Evolutionary conservation across 2,113 vertebrate genomes (phyloP), one percentile per base, ranked within the genome.

Genomic region (Ophthalmolycus amberensis): DNA sequence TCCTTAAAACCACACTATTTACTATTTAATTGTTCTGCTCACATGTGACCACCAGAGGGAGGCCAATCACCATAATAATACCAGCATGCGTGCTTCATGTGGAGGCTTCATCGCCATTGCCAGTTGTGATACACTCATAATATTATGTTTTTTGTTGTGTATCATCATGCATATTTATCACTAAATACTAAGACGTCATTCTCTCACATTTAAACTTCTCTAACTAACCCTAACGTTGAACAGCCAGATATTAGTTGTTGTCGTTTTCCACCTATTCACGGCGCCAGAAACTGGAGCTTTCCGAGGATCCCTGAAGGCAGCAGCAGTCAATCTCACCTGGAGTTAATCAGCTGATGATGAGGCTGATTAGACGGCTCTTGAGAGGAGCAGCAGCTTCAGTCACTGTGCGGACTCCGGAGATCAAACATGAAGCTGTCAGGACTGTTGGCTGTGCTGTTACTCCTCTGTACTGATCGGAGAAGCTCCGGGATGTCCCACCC

Each of bases 401-500:
- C 46, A 7, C 14, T 29, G 27, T 12, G 22, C 40, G 27, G 14
- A 71, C 20, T 42, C 4, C n/a, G n/a, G 22, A n/a, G 14, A 0
- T 0, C 11, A 6, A 42, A 22, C 64, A 94, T 94, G 94, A 88
- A 71, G 46, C n/a, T 66, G 18, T 59, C 34, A 0, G 22, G n/a
- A 3, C 9, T 88, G 3, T 10, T 87, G 6, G 2, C 64, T 16
- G 65, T 88, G 70, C 1, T 91, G 59, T 46, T 93, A 0, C 11
- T 94, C 1, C 29, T 87, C 18, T 42, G 66, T 8, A 8, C 6
- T 15, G 66, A 52, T 7, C 15, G 48, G 22, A 42, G 38, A 7
- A 71, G 22, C 22, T 69, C 16, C 0, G 76, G 85, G 3, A 42
- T 27, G 1, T 81, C 90, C 3, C 93, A 93, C 10, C 92, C 92